Conservation (phyloP, 2,797 vertebrate species). For the Amphiprion clarkii region DNA sequence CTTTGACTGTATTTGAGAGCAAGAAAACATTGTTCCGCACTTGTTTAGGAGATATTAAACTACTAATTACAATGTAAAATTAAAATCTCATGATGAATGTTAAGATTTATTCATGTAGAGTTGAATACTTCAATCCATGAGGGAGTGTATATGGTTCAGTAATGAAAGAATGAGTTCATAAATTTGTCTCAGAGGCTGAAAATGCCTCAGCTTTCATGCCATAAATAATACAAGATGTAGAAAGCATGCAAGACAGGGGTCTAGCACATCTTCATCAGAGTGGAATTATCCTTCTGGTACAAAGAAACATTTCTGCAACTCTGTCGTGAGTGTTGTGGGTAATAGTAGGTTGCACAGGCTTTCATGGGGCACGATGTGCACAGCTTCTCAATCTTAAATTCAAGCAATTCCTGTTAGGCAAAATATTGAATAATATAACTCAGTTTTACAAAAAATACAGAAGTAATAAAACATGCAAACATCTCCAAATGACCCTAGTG, state of each 20-base stretch:
- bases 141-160: too few species aligned
- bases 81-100: background rate
- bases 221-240: too few species aligned
- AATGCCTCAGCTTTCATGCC: too few species aligned
- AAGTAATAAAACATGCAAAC: background rate
- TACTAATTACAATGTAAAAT: background rate
- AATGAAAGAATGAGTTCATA: too few species aligned
- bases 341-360: background rate
- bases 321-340: background rate
- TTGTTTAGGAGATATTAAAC: background rate
- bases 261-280: too few species aligned
- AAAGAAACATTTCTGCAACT: too few species aligned
- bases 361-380: background rate
- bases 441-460: too few species aligned
- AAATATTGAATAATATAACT: background rate
- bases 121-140: background rate
- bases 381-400: conserved; percentile 1
- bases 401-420: background rate
- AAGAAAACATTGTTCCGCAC: too few species aligned
- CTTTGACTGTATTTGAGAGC: too few species aligned
- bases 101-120: background rate
- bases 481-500: background rate
- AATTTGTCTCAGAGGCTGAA: too few species aligned
- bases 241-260: too few species aligned
- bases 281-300: too few species aligned